A percentile compares a stretch with the other conserved stretches of the same genome.
Evolutionary conservation across 1,140 invertebrate genomes (phyloP).

Genomic region (Pseudachorutes palmiensis): DNA sequence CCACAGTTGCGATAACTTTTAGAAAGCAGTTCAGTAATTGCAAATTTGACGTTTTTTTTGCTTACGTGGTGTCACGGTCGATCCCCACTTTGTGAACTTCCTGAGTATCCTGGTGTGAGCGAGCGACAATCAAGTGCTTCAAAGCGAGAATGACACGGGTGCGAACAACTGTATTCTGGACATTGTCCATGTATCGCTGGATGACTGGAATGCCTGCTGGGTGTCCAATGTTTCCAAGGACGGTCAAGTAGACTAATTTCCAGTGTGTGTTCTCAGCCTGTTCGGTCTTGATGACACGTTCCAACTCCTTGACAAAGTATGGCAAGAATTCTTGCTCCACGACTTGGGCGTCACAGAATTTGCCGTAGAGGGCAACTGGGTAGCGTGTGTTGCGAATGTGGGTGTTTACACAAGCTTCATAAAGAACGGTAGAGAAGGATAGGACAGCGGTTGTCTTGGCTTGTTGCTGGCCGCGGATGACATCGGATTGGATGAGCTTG

Average conservation of each 20-base stretch:
- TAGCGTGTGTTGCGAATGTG: conserved; percentile 30
- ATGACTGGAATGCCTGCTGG: conserved; percentile 30
- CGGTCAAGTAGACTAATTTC: conserved; percentile 24
- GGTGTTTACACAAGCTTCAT: conserved; percentile 38
- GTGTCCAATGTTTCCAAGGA: conserved; percentile 38
- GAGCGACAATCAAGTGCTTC: conserved; percentile 25
- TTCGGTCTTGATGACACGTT: conserved; percentile 10
- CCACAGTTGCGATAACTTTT: background rate
- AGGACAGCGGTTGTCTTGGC: conserved; percentile 35
- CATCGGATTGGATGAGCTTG: conserved; percentile 24
- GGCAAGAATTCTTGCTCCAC: conserved; percentile 30
- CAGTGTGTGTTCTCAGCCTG: conserved; percentile 12
- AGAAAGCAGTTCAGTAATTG: background rate
- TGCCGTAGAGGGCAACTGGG: conserved; percentile 36
- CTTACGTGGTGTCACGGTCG: conserved; percentile 20
- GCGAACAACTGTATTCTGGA: conserved; percentile 23
- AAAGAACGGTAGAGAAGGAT: conserved; percentile 28
- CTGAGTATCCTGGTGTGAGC: conserved; percentile 1
- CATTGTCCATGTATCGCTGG: conserved; percentile 34
- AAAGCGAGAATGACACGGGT: conserved; percentile 33
- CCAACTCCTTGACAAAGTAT: conserved; percentile 28
- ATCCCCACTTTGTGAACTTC: conserved; percentile 5
- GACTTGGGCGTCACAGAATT: conserved; percentile 35
- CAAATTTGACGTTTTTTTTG: background rate
- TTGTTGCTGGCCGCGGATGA: conserved; percentile 22